Evolutionary conservation across 1,140 invertebrate species (phyloP).

Genomic region (Ptiloglossa arizonensis): DNA sequence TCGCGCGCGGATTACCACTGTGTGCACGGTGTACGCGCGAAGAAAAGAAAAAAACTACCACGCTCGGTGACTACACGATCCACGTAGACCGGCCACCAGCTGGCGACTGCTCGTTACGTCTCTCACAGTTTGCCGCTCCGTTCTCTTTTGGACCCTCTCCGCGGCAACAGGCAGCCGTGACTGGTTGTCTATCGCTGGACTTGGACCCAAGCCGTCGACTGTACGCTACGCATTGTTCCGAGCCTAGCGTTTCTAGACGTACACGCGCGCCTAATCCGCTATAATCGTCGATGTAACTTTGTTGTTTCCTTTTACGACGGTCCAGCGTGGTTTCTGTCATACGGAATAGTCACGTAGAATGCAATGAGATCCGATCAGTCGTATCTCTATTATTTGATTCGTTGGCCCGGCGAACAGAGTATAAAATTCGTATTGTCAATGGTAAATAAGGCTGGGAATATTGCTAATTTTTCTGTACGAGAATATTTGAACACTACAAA

Average conservation of each 20-base stretch:
- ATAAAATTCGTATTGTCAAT: no score
- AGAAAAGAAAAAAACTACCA: not conserved
- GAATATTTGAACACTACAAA: no score
- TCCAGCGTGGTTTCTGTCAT: not conserved
- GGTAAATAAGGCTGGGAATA: no score
- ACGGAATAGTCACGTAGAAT: not conserved
- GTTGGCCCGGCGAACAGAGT: no score
- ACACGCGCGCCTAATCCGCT: not conserved
- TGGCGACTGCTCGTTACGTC: conserved; percentile 69
- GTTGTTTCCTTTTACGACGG: not conserved
- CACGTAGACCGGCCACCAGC: conserved; percentile 67
- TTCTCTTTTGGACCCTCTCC: conserved; percentile 45
- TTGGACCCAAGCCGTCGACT: conserved; percentile 23
- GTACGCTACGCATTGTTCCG: not conserved
- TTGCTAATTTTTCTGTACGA: no score
- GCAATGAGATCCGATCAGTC: not conserved
- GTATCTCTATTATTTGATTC: no score
- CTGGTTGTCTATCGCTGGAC: conserved; percentile 40
- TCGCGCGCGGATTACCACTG: not conserved
- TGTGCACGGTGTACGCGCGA: not conserved
- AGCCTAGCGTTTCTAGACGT: not conserved
- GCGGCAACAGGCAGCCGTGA: conserved; percentile 18
- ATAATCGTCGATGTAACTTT: not conserved
- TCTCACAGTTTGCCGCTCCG: conserved; percentile 18
- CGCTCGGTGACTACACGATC: not conserved